A percentile compares a stretch with the other conserved stretches of the same genome.
Evolutionary conservation across 2,888 invertebrate genomes (phyloP).

Genomic region (Clunio marinus): DNA sequence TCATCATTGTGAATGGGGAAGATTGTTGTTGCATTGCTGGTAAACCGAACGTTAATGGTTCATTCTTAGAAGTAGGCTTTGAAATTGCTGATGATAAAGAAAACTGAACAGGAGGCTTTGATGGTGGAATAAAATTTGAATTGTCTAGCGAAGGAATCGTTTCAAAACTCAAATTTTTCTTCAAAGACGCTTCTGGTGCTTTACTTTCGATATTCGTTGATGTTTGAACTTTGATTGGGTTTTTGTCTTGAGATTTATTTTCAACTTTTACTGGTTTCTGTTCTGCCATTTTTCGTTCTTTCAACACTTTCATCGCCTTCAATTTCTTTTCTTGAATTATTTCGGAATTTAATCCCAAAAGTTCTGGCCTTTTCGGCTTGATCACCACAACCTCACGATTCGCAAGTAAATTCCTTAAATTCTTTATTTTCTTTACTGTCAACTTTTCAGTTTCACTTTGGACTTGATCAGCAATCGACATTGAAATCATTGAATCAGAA

Average conservation of each 20-base stretch:
- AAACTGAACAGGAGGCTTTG: too few species aligned
- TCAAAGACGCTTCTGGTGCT: too few species aligned
- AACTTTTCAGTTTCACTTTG: conserved; percentile 45
- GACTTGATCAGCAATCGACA: conserved; percentile 47
- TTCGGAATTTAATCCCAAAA: conserved; percentile 49
- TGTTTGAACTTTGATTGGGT: too few species aligned
- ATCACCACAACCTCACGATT: conserved; percentile 44
- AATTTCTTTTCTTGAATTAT: conserved; percentile 48
- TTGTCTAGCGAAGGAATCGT: too few species aligned
- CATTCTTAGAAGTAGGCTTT: too few species aligned
- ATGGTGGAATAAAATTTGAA: too few species aligned
- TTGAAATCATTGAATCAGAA: conserved; percentile 49
- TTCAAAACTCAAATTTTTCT: too few species aligned
- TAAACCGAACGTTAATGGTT: too few species aligned
- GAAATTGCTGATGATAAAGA: background rate
- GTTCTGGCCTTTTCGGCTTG: conserved; percentile 49
- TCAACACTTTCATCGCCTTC: conserved; percentile 40
- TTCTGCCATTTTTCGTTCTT: background rate
- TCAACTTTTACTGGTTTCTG: background rate
- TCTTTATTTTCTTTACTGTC: conserved; percentile 45
- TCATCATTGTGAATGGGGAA: too few species aligned
- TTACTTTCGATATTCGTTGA: too few species aligned
- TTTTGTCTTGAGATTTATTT: background rate
- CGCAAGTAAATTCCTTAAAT: conserved; percentile 44
- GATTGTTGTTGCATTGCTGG: too few species aligned